Evolutionary conservation across 2,888 invertebrate genomes (phyloP).

Genomic region (Sarcophaga variegata): DNA sequence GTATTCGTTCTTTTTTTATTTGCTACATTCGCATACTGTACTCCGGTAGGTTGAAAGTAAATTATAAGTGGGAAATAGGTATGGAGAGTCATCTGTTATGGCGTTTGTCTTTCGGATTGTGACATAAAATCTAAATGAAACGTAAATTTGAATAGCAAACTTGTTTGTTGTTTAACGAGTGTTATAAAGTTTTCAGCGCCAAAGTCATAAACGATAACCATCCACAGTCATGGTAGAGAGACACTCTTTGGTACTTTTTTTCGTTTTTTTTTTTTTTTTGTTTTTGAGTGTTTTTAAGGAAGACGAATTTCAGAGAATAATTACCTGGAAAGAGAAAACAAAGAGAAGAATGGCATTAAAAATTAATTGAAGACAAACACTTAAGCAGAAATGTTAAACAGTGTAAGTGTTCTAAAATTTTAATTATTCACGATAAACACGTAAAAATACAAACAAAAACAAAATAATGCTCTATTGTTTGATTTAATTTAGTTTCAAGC

Average conservation of each 20-base stretch:
- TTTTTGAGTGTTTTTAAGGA: background rate
- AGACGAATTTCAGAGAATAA: background rate
- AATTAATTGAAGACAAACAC: conserved; percentile 2
- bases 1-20: too few relatives aligned
- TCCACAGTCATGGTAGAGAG: background rate
- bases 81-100: background rate
- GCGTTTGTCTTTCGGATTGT: conserved; percentile 1
- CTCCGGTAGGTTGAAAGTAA: too few relatives aligned
- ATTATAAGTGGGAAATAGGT: too few relatives aligned
- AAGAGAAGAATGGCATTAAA: conserved; percentile 16
- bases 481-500: too few relatives aligned
- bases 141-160: conserved; percentile 50
- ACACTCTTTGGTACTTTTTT: background rate
- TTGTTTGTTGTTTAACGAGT: conserved; percentile 36
- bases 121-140: conserved; percentile 51
- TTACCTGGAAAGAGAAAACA: conserved; percentile 62
- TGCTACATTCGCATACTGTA: too few relatives aligned
- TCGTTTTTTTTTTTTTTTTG: too few relatives aligned
- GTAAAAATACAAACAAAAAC: background rate
- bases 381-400: background rate
- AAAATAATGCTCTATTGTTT: background rate
- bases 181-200: conserved; percentile 9
- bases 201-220: conserved; percentile 5
- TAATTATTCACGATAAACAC: background rate
- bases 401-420: background rate